phyloP scores from a whole-genome alignment of 2,797 vertebrate genomes.

The Linurgus olivaceus region DNA sequence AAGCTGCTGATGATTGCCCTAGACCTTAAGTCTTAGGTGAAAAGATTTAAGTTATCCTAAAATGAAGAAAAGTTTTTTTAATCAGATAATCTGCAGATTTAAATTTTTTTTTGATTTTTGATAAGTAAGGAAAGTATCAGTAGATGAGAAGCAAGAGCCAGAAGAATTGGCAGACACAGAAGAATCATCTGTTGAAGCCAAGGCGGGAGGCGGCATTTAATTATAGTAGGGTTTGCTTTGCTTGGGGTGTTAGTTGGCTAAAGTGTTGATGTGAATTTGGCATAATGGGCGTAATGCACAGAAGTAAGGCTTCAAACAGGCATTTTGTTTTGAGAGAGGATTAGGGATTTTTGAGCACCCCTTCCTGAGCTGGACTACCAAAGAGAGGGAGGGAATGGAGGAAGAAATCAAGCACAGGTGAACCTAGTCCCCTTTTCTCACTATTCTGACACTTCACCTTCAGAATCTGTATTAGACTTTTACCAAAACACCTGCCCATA shows the following conservation, averaged over 20 bases:
- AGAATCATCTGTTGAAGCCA: neutral
- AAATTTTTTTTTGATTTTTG: neutral
- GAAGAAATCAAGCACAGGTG: neutral
- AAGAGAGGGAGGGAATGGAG: neutral
- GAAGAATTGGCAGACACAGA: neutral
- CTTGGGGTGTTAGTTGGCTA: neutral
- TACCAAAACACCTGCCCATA: neutral
- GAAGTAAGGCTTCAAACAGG: neutral
- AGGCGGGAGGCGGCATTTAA: conserved; percentile 18
- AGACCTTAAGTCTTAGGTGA: neutral
- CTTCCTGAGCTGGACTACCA: neutral
- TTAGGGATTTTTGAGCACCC: neutral
- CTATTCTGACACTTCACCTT: neutral
- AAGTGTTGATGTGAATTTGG: conserved; percentile 31
- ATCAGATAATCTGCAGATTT: neutral
- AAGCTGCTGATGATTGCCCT: neutral
- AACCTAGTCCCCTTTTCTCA: neutral
- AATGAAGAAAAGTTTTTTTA: neutral
- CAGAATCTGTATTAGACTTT: neutral
- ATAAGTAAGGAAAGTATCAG: neutral
- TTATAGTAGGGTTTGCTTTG: conserved; percentile 15
- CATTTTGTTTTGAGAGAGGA: neutral
- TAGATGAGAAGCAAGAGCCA: neutral
- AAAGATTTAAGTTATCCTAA: neutral
- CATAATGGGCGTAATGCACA: neutral